These are phyloP conservation scores for Poeciliopsis presidionis DNA, from an alignment of 2,797 vertebrate species.

Conservation along the genomic window DNA sequence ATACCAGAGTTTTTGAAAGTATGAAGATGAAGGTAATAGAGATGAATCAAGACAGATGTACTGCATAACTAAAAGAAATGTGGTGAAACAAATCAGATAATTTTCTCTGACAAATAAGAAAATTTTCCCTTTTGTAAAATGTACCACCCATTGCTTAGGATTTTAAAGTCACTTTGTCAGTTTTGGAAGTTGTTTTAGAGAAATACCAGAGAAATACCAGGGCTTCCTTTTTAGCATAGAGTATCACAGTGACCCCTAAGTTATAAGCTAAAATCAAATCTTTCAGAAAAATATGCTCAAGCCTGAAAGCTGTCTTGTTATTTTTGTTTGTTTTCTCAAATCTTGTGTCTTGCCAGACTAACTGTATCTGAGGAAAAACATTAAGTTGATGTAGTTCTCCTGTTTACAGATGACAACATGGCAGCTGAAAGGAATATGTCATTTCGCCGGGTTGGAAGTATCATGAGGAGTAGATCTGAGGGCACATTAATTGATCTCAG, in stretches of 20 bases:
- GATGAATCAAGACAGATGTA: not conserved
- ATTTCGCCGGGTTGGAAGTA: slow-evolving; percentile 74
- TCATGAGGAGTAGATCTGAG: slow-evolving; percentile 88
- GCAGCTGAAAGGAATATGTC: slow-evolving; percentile 79
- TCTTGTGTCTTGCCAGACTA: not conserved
- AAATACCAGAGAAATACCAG: no score
- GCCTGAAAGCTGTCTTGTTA: no score
- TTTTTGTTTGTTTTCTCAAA: no score
- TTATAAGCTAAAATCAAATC: no score
- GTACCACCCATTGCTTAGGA: not conserved
- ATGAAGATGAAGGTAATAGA: not conserved
- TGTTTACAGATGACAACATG: slow-evolving; percentile 84
- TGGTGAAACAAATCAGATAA: not conserved
- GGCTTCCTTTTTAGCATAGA: no score
- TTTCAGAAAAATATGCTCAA: no score
- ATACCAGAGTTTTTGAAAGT: not conserved
- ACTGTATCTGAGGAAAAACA: no score
- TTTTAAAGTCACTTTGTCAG: no score
- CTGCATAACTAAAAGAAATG: not conserved
- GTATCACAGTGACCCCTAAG: not conserved
- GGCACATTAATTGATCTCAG: slow-evolving; percentile 89
- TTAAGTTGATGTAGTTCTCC: not conserved
- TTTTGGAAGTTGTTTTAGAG: not conserved
- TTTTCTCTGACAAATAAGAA: not conserved
- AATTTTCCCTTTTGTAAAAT: not conserved